Conservation (phyloP, 2,888 invertebrate species). For the Ophraella communa region DNA sequence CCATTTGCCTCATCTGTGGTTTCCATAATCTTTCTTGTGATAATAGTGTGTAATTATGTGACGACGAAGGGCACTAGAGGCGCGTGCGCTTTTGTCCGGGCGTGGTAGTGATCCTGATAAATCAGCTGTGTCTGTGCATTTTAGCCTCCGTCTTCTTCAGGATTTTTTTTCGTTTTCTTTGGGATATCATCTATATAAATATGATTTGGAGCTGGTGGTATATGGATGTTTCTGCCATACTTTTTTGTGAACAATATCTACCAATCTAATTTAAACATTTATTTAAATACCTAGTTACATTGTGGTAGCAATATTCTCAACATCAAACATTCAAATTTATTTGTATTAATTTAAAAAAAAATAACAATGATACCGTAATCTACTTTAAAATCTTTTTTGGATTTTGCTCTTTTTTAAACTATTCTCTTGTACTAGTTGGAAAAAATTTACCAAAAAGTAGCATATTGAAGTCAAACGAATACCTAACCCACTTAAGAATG, state of each 20-base stretch:
- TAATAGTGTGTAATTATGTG: conserved; percentile 60
- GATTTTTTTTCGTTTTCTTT: conserved; percentile 1
- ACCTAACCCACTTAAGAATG: background rate
- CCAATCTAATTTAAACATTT: conserved; percentile 3
- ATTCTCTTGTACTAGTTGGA: background rate
- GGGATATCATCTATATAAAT: conserved; percentile 8
- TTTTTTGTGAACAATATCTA: conserved; percentile 4
- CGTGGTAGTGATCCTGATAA: conserved; percentile 59
- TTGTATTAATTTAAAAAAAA: too few relatives aligned
- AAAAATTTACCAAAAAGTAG: background rate
- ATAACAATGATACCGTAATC: too few relatives aligned
- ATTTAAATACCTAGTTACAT: background rate
- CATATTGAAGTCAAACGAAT: background rate
- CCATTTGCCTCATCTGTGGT: conserved; percentile 51
- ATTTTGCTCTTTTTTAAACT: background rate
- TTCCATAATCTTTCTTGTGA: conserved; percentile 58
- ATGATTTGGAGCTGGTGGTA: conserved; percentile 8
- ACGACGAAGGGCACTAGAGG: conserved; percentile 39
- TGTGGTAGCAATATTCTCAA: background rate
- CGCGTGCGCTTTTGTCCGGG: conserved; percentile 55
- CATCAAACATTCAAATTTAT: background rate
- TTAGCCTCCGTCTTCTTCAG: conserved; percentile 11
- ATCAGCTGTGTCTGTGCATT: conserved; percentile 54
- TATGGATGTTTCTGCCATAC: background rate
- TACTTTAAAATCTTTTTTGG: too few relatives aligned